A percentile compares a stretch with the other conserved stretches of the same genome.
phyloP scores from a whole-genome alignment of 2,797 vertebrate species.

The Tachyglossus aculeatus region DNA sequence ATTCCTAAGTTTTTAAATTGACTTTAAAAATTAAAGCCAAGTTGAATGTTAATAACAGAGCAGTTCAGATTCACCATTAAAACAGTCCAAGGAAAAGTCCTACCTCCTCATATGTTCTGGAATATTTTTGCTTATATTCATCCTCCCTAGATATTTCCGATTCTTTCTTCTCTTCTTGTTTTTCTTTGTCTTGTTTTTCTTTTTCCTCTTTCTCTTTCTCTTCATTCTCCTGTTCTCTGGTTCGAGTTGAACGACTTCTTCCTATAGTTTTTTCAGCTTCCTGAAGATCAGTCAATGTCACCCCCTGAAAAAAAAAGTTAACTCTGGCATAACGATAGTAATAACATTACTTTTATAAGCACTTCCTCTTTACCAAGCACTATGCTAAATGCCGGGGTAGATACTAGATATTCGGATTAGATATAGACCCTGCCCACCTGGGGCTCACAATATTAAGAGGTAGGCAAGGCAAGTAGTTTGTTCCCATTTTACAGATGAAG shows the following conservation, averaged over 20 bases:
- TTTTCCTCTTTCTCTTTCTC: constrained; percentile 92
- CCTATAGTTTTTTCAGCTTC: constrained; percentile 98
- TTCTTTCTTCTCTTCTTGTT: constrained; percentile 94
- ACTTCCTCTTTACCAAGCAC: too few species aligned
- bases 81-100: constrained; percentile 32
- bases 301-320: constrained; percentile 77
- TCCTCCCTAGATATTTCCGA: constrained; percentile 89
- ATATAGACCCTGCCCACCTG: too few species aligned
- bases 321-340: too few species aligned
- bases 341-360: too few species aligned
- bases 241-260: constrained; percentile 85
- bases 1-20: constrained; percentile 37
- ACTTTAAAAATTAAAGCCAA: constrained; percentile 10
- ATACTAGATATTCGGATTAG: too few species aligned
- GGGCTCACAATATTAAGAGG: too few species aligned
- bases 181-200: constrained; percentile 92
- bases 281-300: constrained; percentile 97
- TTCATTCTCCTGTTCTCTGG: constrained; percentile 93
- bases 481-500: too few species aligned
- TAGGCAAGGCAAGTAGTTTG: too few species aligned
- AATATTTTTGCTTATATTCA: constrained; percentile 92
- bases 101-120: constrained; percentile 91
- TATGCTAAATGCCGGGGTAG: too few species aligned
- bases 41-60: not conserved
- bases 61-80: constrained; percentile 7